Conservation (phyloP, 2,888 invertebrate species). For the Dolichomitus sp. region DNA sequence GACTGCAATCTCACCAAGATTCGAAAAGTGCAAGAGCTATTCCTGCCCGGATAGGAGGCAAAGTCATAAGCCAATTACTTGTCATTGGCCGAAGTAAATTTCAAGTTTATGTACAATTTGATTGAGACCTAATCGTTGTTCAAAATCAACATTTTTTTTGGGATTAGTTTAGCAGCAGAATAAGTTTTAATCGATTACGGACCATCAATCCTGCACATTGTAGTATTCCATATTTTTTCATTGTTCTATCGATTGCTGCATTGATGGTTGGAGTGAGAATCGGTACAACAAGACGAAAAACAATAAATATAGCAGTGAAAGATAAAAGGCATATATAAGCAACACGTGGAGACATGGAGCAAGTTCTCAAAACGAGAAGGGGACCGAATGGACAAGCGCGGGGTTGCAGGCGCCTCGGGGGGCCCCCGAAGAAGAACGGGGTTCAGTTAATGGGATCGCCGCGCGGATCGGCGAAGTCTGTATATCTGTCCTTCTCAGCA, state of each 20-base stretch:
- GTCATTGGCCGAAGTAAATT: neutral
- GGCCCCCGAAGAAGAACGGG: slow-evolving; percentile 69
- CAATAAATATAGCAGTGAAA: slow-evolving; percentile 44
- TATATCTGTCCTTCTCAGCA: slow-evolving; percentile 54
- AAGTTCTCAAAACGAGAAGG: slow-evolving; percentile 41
- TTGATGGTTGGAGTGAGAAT: neutral
- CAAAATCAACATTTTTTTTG: neutral
- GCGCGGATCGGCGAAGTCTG: slow-evolving; percentile 69
- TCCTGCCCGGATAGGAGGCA: neutral
- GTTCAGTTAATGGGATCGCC: slow-evolving; percentile 80
- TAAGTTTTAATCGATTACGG: no score
- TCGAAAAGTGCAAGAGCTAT: slow-evolving; percentile 49
- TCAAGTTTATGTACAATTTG: neutral
- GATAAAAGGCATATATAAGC: slow-evolving; percentile 51
- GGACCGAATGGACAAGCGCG: slow-evolving; percentile 68
- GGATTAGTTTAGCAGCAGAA: no score
- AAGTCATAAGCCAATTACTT: neutral
- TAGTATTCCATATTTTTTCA: neutral
- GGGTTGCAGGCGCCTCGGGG: slow-evolving; percentile 66
- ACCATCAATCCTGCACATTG: no score
- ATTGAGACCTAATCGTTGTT: no score
- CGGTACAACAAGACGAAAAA: neutral
- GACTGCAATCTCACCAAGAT: slow-evolving; percentile 58
- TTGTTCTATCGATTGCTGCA: slow-evolving; percentile 35
- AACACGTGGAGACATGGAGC: slow-evolving; percentile 54